Evolutionary conservation across 1,140 invertebrate species (phyloP).

Genomic region (Planococcus citri): DNA sequence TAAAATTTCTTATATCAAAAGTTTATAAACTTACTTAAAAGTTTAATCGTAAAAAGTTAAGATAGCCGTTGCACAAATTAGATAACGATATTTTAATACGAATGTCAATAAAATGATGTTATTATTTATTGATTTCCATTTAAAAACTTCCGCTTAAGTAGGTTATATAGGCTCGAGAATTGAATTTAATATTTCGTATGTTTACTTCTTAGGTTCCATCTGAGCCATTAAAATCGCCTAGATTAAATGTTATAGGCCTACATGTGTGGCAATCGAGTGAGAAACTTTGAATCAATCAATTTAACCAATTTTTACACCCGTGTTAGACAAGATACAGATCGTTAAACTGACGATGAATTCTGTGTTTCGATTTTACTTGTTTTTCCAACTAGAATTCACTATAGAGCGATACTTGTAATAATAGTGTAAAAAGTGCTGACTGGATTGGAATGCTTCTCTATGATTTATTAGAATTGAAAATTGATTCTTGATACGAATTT

Average conservation of each 20-base stretch:
- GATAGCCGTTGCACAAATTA: background rate
- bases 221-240: background rate
- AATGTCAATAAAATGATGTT: constrained; percentile 3
- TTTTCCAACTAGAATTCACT: too few species aligned
- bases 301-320: too few species aligned
- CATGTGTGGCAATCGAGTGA: background rate
- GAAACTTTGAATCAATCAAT: too few species aligned
- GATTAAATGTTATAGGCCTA: background rate
- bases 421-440: too few species aligned
- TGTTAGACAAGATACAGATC: too few species aligned
- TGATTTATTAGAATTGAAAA: too few species aligned
- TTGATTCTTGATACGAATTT: too few species aligned
- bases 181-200: constrained; percentile 12
- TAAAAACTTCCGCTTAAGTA: constrained; percentile 12
- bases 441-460: too few species aligned
- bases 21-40: constrained; percentile 3
- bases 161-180: constrained; percentile 4
- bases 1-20: background rate
- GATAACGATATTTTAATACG: constrained; percentile 14
- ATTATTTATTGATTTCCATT: constrained; percentile 7
- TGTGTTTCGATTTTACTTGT: too few species aligned
- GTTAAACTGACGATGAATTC: too few species aligned
- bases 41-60: constrained; percentile 20
- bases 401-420: too few species aligned
- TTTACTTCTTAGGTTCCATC: background rate